Evolutionary conservation across 2,888 invertebrate species (phyloP), one percentile per base, ranked within the genome.

Genomic region (Busseola fusca): DNA sequence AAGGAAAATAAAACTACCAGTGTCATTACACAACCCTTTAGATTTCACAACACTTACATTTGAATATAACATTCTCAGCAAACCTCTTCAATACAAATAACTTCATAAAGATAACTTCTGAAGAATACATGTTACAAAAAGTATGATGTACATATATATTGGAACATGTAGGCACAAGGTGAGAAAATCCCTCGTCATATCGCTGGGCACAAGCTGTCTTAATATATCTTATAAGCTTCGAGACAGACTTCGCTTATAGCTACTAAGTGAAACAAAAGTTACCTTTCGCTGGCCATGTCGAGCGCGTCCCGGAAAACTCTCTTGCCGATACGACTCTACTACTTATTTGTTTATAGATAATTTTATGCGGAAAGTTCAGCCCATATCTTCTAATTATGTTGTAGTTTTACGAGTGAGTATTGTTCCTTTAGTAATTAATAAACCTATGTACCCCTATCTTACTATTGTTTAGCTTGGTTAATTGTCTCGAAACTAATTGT

Each of bases 211-310:
- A 85, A 83, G 86, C 78, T 56, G 59, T 57, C 70, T 63, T 78
- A 78, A 83, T 79, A 67, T 83, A 68, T 72, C 67, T 73, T 71
- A 69, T 65, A 74, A 85, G 80, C 69, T 78, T 81, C 21, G 64
- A 65, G 65, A 67, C 65, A 62, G 71, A 60, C 69, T 66, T 54
- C 54, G 37, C 74, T 74, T 78, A 72, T 30, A 64, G 54, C 60
- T 74, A 67, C 56, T 68, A 69, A 72, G 72, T 72, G 66, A 84
- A 76, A 76, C 74, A 73, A 78, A 83, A 81, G 74, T 84, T 81
- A 76, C 72, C 62, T 76, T 76, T 71, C 74, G 69, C 64, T 59
- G 58, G 42, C 52, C 48, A 30, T 72, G 68, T 72, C 45, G 69
- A 74, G 66, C 65, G 40, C 45, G 58, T 56, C 70, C 58, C 62